Conservation (phyloP, 2,888 invertebrate species). For the Sphinx pinastri region DNA sequence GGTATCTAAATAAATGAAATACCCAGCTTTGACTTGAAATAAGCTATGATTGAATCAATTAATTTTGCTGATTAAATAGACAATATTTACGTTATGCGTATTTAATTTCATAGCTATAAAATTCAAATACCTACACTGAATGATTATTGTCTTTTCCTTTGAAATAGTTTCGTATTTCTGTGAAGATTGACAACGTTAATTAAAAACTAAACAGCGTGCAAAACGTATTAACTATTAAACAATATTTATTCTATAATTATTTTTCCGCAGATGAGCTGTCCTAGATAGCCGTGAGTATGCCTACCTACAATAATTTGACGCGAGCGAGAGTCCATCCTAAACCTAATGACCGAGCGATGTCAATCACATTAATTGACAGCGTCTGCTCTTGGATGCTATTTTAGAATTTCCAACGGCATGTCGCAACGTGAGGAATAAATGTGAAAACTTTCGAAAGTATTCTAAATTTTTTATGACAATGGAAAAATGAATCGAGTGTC, state of each 20-base stretch:
- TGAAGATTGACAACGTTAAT: background rate
- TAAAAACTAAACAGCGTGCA: background rate
- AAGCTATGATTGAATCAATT: no score
- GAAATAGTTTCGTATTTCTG: background rate
- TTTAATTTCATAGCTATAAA: no score
- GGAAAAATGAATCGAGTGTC: conserved; percentile 61
- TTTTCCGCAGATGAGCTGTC: conserved; percentile 34
- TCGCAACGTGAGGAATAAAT: conserved; percentile 35
- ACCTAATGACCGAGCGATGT: conserved; percentile 77
- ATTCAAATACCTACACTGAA: background rate
- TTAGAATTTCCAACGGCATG: conserved; percentile 40
- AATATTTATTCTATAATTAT: conserved; percentile 7
- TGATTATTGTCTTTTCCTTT: background rate
- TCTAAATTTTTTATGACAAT: background rate
- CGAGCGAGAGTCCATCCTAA: conserved; percentile 35
- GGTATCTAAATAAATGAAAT: no score
- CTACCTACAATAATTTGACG: conserved; percentile 37
- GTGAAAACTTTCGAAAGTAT: conserved; percentile 30
- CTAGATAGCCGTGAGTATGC: conserved; percentile 46
- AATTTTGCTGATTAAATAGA: no score
- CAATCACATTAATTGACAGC: conserved; percentile 82
- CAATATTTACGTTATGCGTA: no score
- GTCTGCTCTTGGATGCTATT: conserved; percentile 50
- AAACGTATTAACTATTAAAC: background rate
- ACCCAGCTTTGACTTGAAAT: no score